Evolutionary conservation across 1,140 invertebrate species (phyloP).

Genomic region (Meteorus sp.): DNA sequence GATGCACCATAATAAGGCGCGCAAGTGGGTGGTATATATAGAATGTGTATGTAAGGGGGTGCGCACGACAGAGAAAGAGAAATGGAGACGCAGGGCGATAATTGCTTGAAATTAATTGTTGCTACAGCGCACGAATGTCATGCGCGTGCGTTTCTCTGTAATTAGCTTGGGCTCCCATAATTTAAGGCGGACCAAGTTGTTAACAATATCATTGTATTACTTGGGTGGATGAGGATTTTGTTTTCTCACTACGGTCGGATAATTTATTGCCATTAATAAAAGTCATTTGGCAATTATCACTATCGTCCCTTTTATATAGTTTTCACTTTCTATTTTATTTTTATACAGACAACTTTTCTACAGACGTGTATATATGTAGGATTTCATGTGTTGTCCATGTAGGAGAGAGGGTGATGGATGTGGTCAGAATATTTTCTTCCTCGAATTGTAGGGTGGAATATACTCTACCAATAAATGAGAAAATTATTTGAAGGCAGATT

Average conservation of each 20-base stretch:
- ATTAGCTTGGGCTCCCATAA: constrained; percentile 52
- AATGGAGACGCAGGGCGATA: constrained; percentile 36
- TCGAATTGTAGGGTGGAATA: too few species aligned
- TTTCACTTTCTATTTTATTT: too few species aligned
- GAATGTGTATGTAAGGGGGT: not conserved
- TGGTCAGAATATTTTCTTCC: too few species aligned
- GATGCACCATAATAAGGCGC: not conserved
- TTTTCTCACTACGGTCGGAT: constrained; percentile 2
- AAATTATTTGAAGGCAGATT: too few species aligned
- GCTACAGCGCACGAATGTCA: constrained; percentile 51
- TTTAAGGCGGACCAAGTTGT: constrained; percentile 51
- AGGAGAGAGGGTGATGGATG: too few species aligned
- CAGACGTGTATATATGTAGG: too few species aligned
- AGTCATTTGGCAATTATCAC: constrained; percentile 6
- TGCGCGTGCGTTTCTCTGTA: constrained; percentile 44
- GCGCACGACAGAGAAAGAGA: constrained; percentile 18
- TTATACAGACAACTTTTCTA: too few species aligned
- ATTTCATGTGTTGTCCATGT: too few species aligned
- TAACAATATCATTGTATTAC: constrained; percentile 48
- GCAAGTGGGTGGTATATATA: not conserved
- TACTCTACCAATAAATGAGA: too few species aligned
- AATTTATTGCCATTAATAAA: constrained; percentile 4
- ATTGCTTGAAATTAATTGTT: constrained; percentile 59
- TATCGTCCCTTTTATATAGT: too few species aligned
- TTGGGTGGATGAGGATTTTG: constrained; percentile 18